Conservation (phyloP, 2,113 vertebrate genomes). For the Sterrhoptilus dennistouni region DNA sequence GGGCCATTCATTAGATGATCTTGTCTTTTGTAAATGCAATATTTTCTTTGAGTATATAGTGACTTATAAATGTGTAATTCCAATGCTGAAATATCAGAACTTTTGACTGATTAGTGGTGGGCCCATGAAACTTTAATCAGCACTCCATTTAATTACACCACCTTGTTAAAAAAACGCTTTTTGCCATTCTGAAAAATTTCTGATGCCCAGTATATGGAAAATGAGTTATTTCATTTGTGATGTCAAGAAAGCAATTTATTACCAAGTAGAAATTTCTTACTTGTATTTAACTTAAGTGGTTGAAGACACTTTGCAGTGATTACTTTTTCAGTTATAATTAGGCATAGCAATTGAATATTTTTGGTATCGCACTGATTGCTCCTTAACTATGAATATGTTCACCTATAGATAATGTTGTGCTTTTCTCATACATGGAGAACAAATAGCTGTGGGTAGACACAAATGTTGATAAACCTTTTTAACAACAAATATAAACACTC, state of each 20-base stretch:
- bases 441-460: neutral
- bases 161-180: neutral
- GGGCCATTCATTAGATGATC: neutral
- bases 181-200: neutral
- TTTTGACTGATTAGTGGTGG: neutral
- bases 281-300: neutral
- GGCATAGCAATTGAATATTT: neutral
- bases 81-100: neutral
- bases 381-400: neutral
- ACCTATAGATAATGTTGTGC: neutral
- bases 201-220: neutral
- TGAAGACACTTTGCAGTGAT: neutral
- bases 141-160: neutral
- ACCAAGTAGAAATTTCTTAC: neutral
- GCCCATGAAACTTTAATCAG: neutral
- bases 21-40: neutral
- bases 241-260: neutral
- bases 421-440: neutral
- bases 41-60: neutral
- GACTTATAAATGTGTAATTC: neutral
- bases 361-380: fast-evolving
- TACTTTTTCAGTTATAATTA: neutral
- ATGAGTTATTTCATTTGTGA: neutral
- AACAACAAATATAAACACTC: neutral
- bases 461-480: neutral